Base-by-base conservation (phyloP, 2,797 vertebrate species). In the Pelochelys cantorii region DNA sequence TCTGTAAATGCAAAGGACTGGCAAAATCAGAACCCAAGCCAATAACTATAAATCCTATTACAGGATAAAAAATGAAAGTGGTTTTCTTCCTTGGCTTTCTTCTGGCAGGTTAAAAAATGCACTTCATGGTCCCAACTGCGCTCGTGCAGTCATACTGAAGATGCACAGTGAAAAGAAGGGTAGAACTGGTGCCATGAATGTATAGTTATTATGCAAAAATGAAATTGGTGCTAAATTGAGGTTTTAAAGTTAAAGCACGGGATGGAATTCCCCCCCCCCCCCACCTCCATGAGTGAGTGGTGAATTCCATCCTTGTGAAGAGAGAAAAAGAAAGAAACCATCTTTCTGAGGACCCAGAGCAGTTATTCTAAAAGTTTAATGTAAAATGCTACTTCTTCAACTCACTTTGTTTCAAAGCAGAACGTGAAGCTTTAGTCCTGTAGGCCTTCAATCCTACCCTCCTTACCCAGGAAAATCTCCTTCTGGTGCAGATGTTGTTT, bases 201-300 rank as follows among this genome's bases (percentile, higher is more conserved):
- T 1, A 85, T 85, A 55, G 95, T 90, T 88, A 90, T 97, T 94
- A 94, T 94, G 95, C 95, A 92, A 95, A 90, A 85, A 6, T 87
- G 81, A 52, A 48, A 56, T 59, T 1, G 81, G 87, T 15, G 94
- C 90, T 2, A 55, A 0, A 9, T 82, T 18, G 7, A 23, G 62
- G 65, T 62, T 2, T n/a, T 88, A 52, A 53, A 4, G 7, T 54
- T 11, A 1, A 4, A 59, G 74, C 48, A 34, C 22, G 1, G 4
- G 0, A n/a, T 31, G 56, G 37, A 93, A 90, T 89, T 84, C 4
- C 5, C 22, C 23, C 3, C n/a, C 60, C 0, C 87, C 90, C 85
- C 68, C 22, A 18, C 11, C n/a, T 56, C 0, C 17, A 8, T 42
- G 56, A 34, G 22, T 37, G 34, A 23, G 20, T 25, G 37, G 80